Percentiles rank a stretch among this genome's conserved stretches.
Evolutionary conservation across 2,888 invertebrate species (phyloP).

Genomic region (Euspilapteryx auroguttella): DNA sequence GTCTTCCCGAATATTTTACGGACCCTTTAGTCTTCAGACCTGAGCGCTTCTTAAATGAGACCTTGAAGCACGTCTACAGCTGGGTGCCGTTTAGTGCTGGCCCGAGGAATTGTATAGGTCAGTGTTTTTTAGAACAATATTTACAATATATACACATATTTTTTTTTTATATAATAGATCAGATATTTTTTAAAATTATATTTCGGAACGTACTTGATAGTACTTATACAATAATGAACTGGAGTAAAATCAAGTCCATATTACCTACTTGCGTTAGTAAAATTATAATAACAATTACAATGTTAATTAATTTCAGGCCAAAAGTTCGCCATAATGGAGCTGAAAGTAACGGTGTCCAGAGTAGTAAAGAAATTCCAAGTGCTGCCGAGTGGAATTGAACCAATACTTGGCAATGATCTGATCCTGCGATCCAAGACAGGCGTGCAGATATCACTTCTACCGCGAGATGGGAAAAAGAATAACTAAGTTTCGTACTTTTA

Average conservation of each 20-base stretch:
- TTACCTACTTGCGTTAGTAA: too few species aligned
- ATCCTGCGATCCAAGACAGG: slow-evolving; percentile 47
- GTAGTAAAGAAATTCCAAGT: slow-evolving; percentile 44
- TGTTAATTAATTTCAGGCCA: slow-evolving; percentile 42
- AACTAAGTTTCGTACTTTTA: too few species aligned
- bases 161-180: too few species aligned
- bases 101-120: slow-evolving; percentile 64
- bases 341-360: slow-evolving; percentile 54
- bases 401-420: slow-evolving; percentile 33
- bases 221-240: too few species aligned
- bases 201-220: too few species aligned
- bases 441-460: slow-evolving; percentile 29
- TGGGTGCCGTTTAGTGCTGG: slow-evolving; percentile 68
- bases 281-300: too few species aligned
- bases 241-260: too few species aligned
- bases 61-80: slow-evolving; percentile 33
- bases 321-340: slow-evolving; percentile 47
- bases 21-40: slow-evolving; percentile 55
- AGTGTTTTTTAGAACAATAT: too few species aligned
- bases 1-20: slow-evolving; percentile 45
- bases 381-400: slow-evolving; percentile 23
- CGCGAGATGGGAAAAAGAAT: too few species aligned
- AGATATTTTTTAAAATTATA: too few species aligned
- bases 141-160: too few species aligned
- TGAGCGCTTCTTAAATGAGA: slow-evolving; percentile 46